These are phyloP conservation scores for Diprion similis DNA, from an alignment of 1,140 invertebrate species.

Conservation along the genomic window DNA sequence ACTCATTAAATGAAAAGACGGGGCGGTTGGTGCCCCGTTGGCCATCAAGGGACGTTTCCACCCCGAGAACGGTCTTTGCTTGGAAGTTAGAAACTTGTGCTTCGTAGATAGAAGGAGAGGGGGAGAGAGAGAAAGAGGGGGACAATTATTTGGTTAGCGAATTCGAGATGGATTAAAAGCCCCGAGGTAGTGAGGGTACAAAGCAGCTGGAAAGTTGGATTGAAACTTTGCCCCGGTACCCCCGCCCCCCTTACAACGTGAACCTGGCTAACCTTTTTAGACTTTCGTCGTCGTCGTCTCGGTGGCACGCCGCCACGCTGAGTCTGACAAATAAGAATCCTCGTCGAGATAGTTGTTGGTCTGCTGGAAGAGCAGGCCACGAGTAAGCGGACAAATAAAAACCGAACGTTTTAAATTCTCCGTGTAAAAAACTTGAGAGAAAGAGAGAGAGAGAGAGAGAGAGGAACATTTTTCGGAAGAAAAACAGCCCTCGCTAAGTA, in stretches of 20 bases:
- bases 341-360: background rate
- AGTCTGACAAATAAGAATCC: background rate
- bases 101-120: constrained; percentile 14
- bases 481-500: no score
- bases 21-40: no score
- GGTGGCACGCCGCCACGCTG: background rate
- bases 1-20: no score
- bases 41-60: no score
- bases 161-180: constrained; percentile 1
- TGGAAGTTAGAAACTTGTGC: background rate
- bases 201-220: constrained; percentile 16
- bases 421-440: background rate
- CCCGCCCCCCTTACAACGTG: background rate
- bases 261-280: constrained; percentile 1
- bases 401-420: background rate
- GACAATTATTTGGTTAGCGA: constrained; percentile 20
- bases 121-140: constrained; percentile 14
- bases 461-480: no score
- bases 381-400: background rate
- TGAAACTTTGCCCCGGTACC: constrained; percentile 5
- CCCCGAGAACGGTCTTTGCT: no score
- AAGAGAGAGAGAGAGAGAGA: background rate
- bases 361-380: background rate
- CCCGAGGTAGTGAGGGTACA: background rate
- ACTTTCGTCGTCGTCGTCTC: background rate